These are phyloP conservation scores for Ostrea denselamellosa DNA, from an alignment of 1,140 invertebrate genomes.

Conservation along the genomic window DNA sequence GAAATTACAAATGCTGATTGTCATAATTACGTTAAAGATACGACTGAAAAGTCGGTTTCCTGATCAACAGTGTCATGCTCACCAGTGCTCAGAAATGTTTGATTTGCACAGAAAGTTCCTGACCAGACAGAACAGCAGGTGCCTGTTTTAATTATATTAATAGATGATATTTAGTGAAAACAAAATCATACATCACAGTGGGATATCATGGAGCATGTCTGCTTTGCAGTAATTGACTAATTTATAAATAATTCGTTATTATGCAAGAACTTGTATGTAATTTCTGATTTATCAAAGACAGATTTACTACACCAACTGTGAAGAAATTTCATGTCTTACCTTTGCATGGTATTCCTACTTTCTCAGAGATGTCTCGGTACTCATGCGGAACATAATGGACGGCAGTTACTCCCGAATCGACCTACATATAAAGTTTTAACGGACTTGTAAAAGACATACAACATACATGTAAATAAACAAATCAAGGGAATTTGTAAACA, in stretches of 20 bases:
- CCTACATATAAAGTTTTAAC: background rate
- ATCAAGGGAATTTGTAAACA: background rate
- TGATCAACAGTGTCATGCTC: background rate
- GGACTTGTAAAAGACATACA: no score
- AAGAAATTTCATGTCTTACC: no score
- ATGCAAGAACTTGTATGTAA: no score
- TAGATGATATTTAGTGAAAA: background rate
- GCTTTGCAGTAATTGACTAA: no score
- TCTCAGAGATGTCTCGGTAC: background rate
- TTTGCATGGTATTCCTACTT: background rate
- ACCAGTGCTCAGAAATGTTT: conserved; percentile 18
- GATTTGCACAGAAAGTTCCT: conserved; percentile 36
- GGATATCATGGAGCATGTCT: background rate
- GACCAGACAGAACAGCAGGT: conserved; percentile 20
- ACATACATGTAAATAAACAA: no score
- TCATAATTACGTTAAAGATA: no score
- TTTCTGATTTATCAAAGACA: background rate
- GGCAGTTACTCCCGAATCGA: background rate
- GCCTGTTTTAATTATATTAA: background rate
- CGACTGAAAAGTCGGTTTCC: no score
- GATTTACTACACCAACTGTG: background rate
- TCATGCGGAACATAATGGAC: conserved; percentile 42
- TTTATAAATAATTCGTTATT: background rate
- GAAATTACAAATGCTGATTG: background rate
- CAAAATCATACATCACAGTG: background rate